These are phyloP conservation scores for Garra rufa DNA, from an alignment of 2,113 vertebrate genomes.

Conservation along the genomic window DNA sequence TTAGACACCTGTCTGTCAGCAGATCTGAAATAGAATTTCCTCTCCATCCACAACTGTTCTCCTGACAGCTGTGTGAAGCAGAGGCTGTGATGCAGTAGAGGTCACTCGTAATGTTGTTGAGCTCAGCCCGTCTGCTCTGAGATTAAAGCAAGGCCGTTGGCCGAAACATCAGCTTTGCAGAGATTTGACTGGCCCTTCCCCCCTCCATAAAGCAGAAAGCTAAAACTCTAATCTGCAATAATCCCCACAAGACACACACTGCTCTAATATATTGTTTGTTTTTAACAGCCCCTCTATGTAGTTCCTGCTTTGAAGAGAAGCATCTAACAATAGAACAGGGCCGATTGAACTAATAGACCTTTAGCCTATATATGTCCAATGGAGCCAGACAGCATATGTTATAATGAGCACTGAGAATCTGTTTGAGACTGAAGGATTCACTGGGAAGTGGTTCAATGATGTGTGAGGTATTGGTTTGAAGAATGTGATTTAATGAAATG, in stretches of 20 bases:
- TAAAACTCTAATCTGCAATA: conserved; percentile 16
- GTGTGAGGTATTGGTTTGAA: background rate
- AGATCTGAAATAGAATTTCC: background rate
- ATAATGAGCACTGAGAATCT: background rate
- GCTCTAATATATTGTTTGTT: conserved; percentile 17
- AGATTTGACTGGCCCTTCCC: conserved; percentile 29
- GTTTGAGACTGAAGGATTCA: background rate
- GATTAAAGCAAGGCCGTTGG: conserved; percentile 21
- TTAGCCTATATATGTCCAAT: background rate
- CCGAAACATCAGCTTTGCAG: conserved; percentile 42
- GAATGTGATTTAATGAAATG: background rate
- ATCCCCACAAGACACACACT: conserved; percentile 11
- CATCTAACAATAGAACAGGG: conserved; percentile 3
- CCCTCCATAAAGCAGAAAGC: background rate
- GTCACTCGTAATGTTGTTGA: background rate
- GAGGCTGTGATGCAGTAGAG: background rate
- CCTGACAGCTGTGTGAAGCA: conserved; percentile 5
- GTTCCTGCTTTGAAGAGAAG: background rate
- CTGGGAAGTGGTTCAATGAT: background rate
- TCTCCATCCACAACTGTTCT: background rate
- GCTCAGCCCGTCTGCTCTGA: background rate
- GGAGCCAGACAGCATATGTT: background rate
- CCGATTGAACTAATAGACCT: background rate
- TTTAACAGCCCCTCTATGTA: background rate
- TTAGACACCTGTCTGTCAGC: background rate